A percentile compares a stretch with the other conserved stretches of the same genome.
Evolutionary conservation across 2,113 vertebrate genomes (phyloP).

Genomic region (Hyperoodon ampullatus): DNA sequence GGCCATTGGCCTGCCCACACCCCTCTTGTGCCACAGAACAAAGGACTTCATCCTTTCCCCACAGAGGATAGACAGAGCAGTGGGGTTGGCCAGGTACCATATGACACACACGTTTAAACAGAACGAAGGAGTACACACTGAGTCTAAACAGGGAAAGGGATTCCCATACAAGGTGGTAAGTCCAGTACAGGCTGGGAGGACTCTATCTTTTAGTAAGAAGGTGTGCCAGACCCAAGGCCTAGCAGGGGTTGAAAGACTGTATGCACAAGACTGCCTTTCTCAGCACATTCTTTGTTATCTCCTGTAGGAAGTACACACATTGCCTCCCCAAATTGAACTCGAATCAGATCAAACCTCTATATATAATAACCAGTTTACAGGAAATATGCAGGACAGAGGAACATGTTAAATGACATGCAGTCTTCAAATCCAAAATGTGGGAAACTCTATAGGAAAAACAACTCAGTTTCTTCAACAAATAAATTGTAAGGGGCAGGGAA

Average conservation of each 20-base stretch:
- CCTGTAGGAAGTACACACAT: not conserved
- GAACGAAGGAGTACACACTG: not conserved
- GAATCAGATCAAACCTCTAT: not conserved
- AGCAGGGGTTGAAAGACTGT: not conserved
- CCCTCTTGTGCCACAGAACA: not conserved
- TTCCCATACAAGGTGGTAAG: not conserved
- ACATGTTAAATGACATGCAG: not conserved
- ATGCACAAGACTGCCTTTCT: not conserved
- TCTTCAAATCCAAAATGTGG: conserved; percentile 2
- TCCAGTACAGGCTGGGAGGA: not conserved
- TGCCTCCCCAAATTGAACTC: not conserved
- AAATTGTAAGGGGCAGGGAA: not conserved
- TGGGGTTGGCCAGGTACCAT: not conserved
- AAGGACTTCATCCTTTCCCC: not conserved
- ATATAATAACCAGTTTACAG: not conserved
- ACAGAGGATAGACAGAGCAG: not conserved
- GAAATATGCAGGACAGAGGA: not conserved
- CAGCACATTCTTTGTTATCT: not conserved
- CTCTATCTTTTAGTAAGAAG: not conserved
- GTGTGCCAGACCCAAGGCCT: not conserved
- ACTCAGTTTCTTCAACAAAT: not conserved
- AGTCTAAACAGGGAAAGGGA: not conserved
- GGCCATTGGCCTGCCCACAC: not conserved
- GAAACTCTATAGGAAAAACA: not conserved
- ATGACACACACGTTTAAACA: not conserved